phyloP scores from a whole-genome alignment of 2,888 invertebrate species.

The Tethea ocularis region DNA sequence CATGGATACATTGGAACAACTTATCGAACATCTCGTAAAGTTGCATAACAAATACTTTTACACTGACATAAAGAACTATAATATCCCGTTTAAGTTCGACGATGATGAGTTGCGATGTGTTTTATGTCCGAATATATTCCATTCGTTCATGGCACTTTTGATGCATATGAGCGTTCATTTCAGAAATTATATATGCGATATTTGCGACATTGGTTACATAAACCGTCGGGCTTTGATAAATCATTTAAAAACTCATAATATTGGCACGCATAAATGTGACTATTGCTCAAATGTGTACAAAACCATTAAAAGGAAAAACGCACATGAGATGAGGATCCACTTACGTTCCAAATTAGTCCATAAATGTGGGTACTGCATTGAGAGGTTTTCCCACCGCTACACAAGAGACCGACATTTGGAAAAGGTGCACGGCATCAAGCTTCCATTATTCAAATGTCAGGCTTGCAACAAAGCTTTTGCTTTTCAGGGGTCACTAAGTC shows the following conservation, averaged over 20 bases:
- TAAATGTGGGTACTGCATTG: slow-evolving; percentile 60
- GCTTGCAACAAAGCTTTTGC: slow-evolving; percentile 56
- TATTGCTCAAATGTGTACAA: slow-evolving; percentile 74
- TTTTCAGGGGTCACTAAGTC: slow-evolving; percentile 45
- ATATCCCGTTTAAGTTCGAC: slow-evolving; percentile 55
- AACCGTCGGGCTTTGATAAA: slow-evolving; percentile 51
- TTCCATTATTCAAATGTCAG: slow-evolving; percentile 46
- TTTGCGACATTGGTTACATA: slow-evolving; percentile 63
- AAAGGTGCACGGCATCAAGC: slow-evolving; percentile 49
- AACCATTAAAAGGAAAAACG: slow-evolving; percentile 65
- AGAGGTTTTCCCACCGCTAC: slow-evolving; percentile 55
- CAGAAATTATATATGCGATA: slow-evolving; percentile 60
- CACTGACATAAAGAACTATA: slow-evolving; percentile 44
- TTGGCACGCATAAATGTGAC: slow-evolving; percentile 57
- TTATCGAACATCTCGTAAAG: slow-evolving; percentile 34
- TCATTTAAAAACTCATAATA: slow-evolving; percentile 56
- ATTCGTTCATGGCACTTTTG: slow-evolving; percentile 38
- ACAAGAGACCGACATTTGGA: slow-evolving; percentile 52
- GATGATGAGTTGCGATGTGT: slow-evolving; percentile 34
- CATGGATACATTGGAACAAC: slow-evolving; percentile 34
- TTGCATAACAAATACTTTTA: slow-evolving; percentile 35
- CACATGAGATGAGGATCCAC: slow-evolving; percentile 16
- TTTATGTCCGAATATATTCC: slow-evolving; percentile 33
- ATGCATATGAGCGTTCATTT: slow-evolving; percentile 62
- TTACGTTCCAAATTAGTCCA: slow-evolving; percentile 35